Evolutionary conservation across 2,797 vertebrate species (phyloP).

Genomic region (Spondyliosoma cantharus): DNA sequence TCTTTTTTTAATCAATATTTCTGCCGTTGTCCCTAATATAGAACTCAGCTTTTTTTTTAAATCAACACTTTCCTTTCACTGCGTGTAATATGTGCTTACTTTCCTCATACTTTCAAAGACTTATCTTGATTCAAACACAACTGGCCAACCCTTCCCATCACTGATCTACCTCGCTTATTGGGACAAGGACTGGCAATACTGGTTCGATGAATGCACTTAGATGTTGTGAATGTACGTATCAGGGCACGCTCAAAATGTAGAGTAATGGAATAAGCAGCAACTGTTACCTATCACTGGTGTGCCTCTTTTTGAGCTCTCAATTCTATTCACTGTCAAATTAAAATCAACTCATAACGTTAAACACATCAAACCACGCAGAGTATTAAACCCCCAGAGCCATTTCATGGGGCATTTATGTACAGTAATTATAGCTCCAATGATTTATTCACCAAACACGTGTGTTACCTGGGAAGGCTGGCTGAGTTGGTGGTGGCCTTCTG

Average conservation of each 20-base stretch:
- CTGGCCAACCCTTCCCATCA: not conserved
- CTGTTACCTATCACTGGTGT: not conserved
- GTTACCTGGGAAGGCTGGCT: slow-evolving; percentile 84
- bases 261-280: not conserved
- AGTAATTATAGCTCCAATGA: not conserved
- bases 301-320: not conserved
- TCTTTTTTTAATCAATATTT: too few species aligned
- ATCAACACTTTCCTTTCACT: not conserved
- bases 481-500: slow-evolving; percentile 82
- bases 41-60: not conserved
- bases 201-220: not conserved
- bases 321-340: not conserved
- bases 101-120: slow-evolving; percentile 3
- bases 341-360: not conserved
- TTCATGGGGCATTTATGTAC: not conserved
- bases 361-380: not conserved
- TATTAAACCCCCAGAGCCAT: not conserved
- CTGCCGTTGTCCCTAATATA: not conserved
- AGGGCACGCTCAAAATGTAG: not conserved
- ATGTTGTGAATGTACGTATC: not conserved
- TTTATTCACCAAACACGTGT: not conserved
- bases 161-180: not conserved
- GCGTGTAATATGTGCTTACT: not conserved
- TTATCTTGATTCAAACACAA: not conserved
- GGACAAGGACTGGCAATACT: not conserved